Evolutionary conservation across 2,797 vertebrate species (phyloP).

Genomic region (Arctocebus calabarensis): DNA sequence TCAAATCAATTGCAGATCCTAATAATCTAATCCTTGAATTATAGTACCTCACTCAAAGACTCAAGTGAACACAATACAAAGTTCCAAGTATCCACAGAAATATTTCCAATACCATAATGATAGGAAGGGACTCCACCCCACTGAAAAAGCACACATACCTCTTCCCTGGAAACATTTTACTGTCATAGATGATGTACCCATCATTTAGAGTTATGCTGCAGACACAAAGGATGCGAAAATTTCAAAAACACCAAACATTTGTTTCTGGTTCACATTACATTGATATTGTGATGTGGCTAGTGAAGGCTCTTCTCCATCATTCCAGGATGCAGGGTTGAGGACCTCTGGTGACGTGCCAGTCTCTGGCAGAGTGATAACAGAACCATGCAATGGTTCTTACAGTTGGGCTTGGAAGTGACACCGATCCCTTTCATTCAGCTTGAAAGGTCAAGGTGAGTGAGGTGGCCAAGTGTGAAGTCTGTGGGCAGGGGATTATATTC

Average conservation of each 20-base stretch:
- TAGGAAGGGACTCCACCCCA: not conserved
- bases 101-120: not conserved
- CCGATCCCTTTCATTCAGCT: not conserved
- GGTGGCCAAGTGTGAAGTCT: not conserved
- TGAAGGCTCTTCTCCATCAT: not conserved
- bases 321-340: not conserved
- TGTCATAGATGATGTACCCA: not conserved
- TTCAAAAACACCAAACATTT: not conserved
- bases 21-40: conserved; percentile 49
- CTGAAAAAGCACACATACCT: not conserved
- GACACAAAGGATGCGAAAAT: not conserved
- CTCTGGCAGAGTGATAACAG: not conserved
- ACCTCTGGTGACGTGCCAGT: not conserved
- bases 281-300: not conserved
- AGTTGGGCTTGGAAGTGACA: not conserved
- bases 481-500: accelerated
- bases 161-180: not conserved
- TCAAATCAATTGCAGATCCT: not conserved
- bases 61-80: not conserved
- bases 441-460: not conserved
- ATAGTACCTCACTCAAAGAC: not conserved
- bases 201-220: conserved; percentile 19
- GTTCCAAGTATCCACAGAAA: not conserved
- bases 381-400: not conserved
- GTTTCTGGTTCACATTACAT: not conserved